Base-by-base conservation (phyloP, 2,888 invertebrate genomes). In the Lycophotia porphyrea region DNA sequence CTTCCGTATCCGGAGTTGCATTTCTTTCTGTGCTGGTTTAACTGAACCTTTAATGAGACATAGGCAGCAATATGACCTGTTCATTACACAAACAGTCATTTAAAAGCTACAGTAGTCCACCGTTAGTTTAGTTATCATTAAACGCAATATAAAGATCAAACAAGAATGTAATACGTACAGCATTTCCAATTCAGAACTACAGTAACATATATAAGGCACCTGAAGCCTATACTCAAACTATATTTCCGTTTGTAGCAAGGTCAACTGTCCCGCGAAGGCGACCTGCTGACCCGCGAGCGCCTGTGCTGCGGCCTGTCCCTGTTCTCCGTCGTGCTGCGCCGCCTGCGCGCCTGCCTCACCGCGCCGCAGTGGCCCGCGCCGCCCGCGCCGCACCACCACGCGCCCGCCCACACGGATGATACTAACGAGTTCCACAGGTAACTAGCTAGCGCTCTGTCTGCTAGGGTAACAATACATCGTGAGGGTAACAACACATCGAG, bases 251-350 rank as follows among this genome's bases (percentile, higher is more conserved):
- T 18, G 1, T 24, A 99, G 98, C 99, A 99, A 98, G 98, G 98
- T 24, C 98, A 98, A 97, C 98, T 99, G 82, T 98, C 99, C 0
- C 97, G 98, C 79, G 99, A 99, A 94, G 99, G 99, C 15, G 99
- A 99, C 96, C 96, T 99, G 69, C 95, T 99, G 88, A 99, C 99
- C 1, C 97, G 99, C 88, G 99, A 99, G 96, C 97, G 99, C 2
- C 97, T 99, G 5, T 99, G 99, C 94, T 99, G 99, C 95, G 99
- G 99, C 1, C 97, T 99, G 79, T 99, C 99, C 36, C 98, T 99
- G 91, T 99, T 99, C 96, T 99, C 99, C 93, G 99, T 99, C 21
- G 99, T 99, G 82, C 97, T 99, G 86, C 98, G 98, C 73, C 97
- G 99, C 64, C 97, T 99, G 82, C 97, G 98, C 88, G 97, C 98